Evolutionary conservation across 2,113 vertebrate genomes (phyloP).

Genomic region (Turnix velox): DNA sequence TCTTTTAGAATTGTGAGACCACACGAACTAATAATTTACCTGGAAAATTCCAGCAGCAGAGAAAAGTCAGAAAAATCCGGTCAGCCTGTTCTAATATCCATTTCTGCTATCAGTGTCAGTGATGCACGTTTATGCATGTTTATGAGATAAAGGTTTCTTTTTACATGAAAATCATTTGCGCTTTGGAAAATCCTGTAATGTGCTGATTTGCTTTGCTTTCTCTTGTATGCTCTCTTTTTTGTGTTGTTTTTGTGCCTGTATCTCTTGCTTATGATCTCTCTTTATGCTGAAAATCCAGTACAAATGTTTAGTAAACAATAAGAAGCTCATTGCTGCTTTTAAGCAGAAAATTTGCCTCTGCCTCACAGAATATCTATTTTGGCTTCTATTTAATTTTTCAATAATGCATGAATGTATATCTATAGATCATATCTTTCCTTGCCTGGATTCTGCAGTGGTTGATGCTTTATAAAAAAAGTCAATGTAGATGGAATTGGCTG

Average conservation of each 20-base stretch:
- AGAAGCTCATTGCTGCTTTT: constrained; percentile 33
- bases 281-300: constrained; percentile 34
- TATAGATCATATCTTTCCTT: neutral
- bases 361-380: neutral
- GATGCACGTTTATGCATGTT: constrained; percentile 8
- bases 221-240: constrained; percentile 19
- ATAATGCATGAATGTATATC: constrained; percentile 14
- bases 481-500: neutral
- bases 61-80: neutral
- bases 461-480: neutral
- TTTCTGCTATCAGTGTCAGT: constrained; percentile 4
- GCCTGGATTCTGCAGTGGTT: neutral
- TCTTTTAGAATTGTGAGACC: neutral
- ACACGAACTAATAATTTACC: neutral
- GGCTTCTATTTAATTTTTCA: constrained; percentile 17
- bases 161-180: constrained; percentile 43
- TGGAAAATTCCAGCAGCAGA: neutral
- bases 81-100: neutral
- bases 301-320: constrained; percentile 57
- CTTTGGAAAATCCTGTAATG: constrained; percentile 50
- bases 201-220: constrained; percentile 42
- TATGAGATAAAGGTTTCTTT: constrained; percentile 15
- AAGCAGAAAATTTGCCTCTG: constrained; percentile 32
- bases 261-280: constrained; percentile 44
- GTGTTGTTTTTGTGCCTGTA: constrained; percentile 47